A percentile compares a stretch with the other conserved stretches of the same genome.
These are phyloP conservation scores for Acyrthosiphon pisum DNA, from an alignment of 1,140 invertebrate genomes.

Conservation along the genomic window DNA sequence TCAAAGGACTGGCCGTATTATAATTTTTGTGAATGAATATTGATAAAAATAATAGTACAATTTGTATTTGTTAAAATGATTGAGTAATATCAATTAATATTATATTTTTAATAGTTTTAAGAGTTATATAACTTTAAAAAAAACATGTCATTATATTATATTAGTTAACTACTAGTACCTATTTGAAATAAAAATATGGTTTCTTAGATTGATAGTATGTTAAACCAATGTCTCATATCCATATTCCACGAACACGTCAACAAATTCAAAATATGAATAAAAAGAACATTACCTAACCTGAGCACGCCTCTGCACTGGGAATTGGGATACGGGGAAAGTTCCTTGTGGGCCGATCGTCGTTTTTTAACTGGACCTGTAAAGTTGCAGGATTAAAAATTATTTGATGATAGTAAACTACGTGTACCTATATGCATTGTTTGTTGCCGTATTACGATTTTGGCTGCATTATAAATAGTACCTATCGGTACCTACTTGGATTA, in stretches of 20 bases:
- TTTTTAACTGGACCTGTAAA: too few species aligned
- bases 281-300: neutral
- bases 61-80: slow-evolving; percentile 50
- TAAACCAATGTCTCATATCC: neutral
- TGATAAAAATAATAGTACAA: slow-evolving; percentile 56
- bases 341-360: too few species aligned
- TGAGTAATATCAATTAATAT: slow-evolving; percentile 48
- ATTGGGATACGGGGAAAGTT: too few species aligned
- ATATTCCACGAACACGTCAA: neutral
- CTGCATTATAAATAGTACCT: too few species aligned
- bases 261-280: neutral
- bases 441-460: too few species aligned
- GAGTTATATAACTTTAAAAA: slow-evolving; percentile 38
- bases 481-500: too few species aligned
- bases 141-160: slow-evolving; percentile 44
- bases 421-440: too few species aligned
- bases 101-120: slow-evolving; percentile 52
- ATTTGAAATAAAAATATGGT: slow-evolving; percentile 45
- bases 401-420: too few species aligned
- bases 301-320: too few species aligned
- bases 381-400: too few species aligned
- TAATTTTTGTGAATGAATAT: slow-evolving; percentile 57
- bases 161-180: slow-evolving; percentile 49
- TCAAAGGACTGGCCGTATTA: slow-evolving; percentile 50
- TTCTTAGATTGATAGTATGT: slow-evolving; percentile 26